Evolutionary conservation across 30 jellyfish, hydroid and myxozoan species (phyloP).

Genomic region (Calvadosia cruxmelitensis): DNA sequence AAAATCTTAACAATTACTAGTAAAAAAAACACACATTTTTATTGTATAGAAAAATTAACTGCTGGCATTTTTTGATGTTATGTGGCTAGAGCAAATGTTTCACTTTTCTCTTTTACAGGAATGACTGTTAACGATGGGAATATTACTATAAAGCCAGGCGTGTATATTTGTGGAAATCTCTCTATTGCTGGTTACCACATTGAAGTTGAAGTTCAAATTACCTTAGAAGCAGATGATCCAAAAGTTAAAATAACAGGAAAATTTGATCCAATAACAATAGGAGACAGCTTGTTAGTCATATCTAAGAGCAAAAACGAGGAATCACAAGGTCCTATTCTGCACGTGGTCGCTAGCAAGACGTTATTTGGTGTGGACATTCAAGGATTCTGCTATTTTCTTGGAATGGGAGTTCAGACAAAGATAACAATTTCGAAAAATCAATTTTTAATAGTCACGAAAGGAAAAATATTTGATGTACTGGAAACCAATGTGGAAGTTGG

Average conservation of each 20-base stretch:
- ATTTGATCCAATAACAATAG: not conserved
- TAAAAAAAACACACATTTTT: too few species aligned
- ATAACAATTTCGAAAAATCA: too few species aligned
- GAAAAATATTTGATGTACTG: not conserved
- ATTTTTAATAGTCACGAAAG: not conserved
- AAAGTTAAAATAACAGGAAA: not conserved
- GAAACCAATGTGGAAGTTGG: not conserved
- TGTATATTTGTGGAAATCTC: too few species aligned
- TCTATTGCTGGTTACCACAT: too few species aligned
- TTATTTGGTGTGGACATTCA: not conserved
- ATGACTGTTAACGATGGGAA: too few species aligned
- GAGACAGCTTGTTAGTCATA: not conserved
- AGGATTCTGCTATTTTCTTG: not conserved
- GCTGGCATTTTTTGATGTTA: too few species aligned
- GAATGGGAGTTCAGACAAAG: not conserved
- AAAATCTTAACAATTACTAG: too few species aligned
- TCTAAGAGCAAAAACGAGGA: not conserved
- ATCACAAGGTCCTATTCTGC: not conserved
- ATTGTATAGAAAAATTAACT: too few species aligned
- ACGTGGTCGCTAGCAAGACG: not conserved
- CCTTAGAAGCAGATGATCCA: not conserved
- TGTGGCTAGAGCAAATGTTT: too few species aligned
- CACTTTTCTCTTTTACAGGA: too few species aligned
- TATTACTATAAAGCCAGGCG: too few species aligned
- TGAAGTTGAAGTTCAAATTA: too few species aligned